Evolutionary conservation across 2,888 invertebrate species (phyloP).

Genomic region (Coleophora deauratella): DNA sequence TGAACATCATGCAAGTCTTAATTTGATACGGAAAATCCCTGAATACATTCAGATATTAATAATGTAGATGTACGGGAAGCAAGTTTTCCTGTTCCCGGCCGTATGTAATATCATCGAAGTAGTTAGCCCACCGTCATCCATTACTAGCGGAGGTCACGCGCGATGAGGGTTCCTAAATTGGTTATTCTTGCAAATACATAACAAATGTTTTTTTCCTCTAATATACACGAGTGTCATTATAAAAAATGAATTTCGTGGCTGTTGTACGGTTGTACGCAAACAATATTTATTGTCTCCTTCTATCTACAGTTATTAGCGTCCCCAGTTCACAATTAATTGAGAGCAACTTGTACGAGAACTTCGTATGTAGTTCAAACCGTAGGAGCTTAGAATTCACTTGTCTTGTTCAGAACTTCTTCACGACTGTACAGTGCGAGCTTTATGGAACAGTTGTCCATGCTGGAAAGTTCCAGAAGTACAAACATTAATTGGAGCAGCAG

Average conservation of each 20-base stretch:
- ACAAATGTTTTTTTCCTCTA: conserved; percentile 17
- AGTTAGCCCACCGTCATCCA: conserved; percentile 32
- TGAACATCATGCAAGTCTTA: too few species aligned
- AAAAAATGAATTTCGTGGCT: too few species aligned
- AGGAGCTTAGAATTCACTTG: conserved; percentile 18
- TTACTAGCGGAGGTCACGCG: conserved; percentile 38
- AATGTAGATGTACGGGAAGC: not conserved
- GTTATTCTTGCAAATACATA: conserved; percentile 32
- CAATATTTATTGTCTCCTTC: too few species aligned
- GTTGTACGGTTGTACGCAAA: too few species aligned
- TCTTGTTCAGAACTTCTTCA: conserved; percentile 18
- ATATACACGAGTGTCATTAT: too few species aligned
- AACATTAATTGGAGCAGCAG: conserved; percentile 1
- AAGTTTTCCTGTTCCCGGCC: conserved; percentile 17
- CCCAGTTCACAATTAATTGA: conserved; percentile 37
- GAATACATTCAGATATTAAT: too few species aligned
- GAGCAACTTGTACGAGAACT: conserved; percentile 30
- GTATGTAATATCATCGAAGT: conserved; percentile 23
- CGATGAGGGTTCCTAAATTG: conserved; percentile 45
- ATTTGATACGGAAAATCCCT: too few species aligned
- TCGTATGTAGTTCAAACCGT: conserved; percentile 12
- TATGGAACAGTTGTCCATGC: not conserved
- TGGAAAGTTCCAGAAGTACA: not conserved
- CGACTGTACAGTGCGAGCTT: too few species aligned
- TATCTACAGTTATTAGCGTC: conserved; percentile 8